Evolutionary conservation across 2,113 vertebrate genomes (phyloP), one percentile per base, ranked within the genome.

Genomic region (Oryzias woworae): DNA sequence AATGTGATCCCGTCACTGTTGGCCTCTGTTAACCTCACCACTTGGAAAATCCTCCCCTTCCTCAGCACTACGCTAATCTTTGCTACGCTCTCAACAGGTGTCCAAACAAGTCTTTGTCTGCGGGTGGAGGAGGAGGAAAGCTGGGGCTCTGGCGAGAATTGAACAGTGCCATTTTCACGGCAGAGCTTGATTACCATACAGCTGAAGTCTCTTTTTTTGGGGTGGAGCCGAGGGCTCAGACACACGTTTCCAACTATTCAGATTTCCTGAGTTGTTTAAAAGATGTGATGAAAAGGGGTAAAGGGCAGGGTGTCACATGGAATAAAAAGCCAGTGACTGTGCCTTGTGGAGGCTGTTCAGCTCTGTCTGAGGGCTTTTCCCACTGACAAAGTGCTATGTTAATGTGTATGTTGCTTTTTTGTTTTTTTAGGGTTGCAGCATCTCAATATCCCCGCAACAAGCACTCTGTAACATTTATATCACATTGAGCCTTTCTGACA

Each of bases 41-140:
- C 87, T 70, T 81, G 36, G 58, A 73, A 75, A 36, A 75, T 71
- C 68, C 77, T 73, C 67, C 78, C 80, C 76, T 76, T 85, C 69
- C 66, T 77, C 66, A 46, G 75, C 31, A 14, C 85, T 78, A 76
- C 72, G 88, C 90, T 91, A 92, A 92, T 92, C 88, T 91, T 85
- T 83, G 87, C 86, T 83, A 81, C 17, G 64, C 87, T 88, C 81
- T 92, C 89, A 93, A 94, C 94, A 95, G 94, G 94, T 94, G 94
- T 92, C 93, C 92, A 93, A 95, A 94, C 91, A 93, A 90, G 73
- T 90, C 93, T 94, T 94, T 95, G 94, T 94, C 88, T 92, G 83
- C 8, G 36, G 36, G 69, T 78, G 78, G 75, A 80, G 80, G 85
- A 73, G 87, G 88, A 84, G 85, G 86, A 82, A 71, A 71, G 67